Percentiles rank a stretch among this genome's conserved stretches.
Evolutionary conservation across 2,113 vertebrate genomes (phyloP).

Genomic region (Pedetes capensis): DNA sequence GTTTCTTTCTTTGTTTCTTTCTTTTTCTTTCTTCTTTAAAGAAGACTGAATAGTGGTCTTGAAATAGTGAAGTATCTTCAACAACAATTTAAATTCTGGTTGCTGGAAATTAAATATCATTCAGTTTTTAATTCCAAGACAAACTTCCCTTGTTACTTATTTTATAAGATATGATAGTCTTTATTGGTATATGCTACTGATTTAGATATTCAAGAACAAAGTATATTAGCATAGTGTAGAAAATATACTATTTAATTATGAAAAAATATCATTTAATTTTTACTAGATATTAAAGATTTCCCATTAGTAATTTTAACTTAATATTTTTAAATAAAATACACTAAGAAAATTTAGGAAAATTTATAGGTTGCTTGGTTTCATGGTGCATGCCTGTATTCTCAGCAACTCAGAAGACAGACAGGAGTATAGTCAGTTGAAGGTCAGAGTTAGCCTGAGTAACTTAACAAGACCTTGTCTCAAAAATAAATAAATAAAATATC

Average conservation of each 20-base stretch:
- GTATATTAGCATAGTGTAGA: background rate
- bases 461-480: too few relatives aligned
- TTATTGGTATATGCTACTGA: background rate
- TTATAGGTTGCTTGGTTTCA: too few relatives aligned
- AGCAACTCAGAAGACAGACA: too few relatives aligned
- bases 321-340: background rate
- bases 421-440: too few relatives aligned
- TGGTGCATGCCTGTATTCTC: too few relatives aligned
- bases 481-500: too few relatives aligned
- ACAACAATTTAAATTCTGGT: background rate
- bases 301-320: background rate
- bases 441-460: too few relatives aligned
- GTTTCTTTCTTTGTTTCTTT: background rate
- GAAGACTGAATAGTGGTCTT: background rate
- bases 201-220: background rate
- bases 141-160: background rate
- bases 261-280: too few relatives aligned
- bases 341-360: background rate
- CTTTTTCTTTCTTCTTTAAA: background rate
- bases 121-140: background rate
- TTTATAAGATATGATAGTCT: constrained; percentile 32
- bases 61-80: background rate
- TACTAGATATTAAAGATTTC: too few relatives aligned
- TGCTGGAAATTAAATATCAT: background rate
- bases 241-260: constrained; percentile 37